phyloP scores from a whole-genome alignment of 2,888 invertebrate genomes.

The Noctua fimbriata region DNA sequence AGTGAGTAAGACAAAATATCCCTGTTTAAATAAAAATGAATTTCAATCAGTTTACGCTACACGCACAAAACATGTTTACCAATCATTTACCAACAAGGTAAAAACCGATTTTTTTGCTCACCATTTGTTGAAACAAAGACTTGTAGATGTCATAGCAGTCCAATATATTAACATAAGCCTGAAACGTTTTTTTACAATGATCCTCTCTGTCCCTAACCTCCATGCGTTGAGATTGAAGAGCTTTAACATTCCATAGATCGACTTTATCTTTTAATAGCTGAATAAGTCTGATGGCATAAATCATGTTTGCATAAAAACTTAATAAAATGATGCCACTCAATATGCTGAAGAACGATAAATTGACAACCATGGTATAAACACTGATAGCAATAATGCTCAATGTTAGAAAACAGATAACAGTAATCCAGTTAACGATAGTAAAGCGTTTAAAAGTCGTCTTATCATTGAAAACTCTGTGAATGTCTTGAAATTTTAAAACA shows the following conservation, averaged over 20 bases:
- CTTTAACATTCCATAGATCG: slow-evolving; percentile 7
- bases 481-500: slow-evolving; percentile 4
- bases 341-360: neutral
- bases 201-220: neutral
- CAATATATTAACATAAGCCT: slow-evolving; percentile 15
- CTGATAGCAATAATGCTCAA: neutral
- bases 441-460: slow-evolving; percentile 1
- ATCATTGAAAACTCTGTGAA: slow-evolving; percentile 19
- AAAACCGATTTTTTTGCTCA: neutral
- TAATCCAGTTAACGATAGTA: slow-evolving; percentile 1
- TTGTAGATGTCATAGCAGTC: slow-evolving; percentile 5
- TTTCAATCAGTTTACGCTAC: too few relatives aligned
- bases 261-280: slow-evolving; percentile 16
- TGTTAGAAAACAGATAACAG: neutral
- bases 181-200: neutral
- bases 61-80: neutral
- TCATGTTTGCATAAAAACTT: slow-evolving; percentile 2
- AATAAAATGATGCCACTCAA: neutral
- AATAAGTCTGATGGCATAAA: slow-evolving; percentile 4
- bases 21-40: too few relatives aligned
- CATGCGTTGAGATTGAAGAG: neutral
- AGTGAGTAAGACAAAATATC: too few relatives aligned
- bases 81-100: too few relatives aligned
- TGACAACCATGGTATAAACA: neutral
- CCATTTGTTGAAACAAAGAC: neutral